Conservation (phyloP, 1,140 invertebrate genomes). For the Aphelinus certus region DNA sequence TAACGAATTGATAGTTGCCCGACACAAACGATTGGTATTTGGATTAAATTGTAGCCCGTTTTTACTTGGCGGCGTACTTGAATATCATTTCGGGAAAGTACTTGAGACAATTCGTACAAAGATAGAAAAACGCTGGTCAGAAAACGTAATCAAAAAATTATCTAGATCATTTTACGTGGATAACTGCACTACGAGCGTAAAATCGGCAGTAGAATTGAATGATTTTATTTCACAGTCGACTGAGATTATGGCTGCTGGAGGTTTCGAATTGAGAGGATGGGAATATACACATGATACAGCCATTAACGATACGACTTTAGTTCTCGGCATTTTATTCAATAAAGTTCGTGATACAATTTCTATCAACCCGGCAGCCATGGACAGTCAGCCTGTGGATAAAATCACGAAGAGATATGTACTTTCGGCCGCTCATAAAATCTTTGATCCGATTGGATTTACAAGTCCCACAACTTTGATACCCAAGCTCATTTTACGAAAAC, state of each 20-base stretch:
- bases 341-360: slow-evolving; percentile 32
- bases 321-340: slow-evolving; percentile 33
- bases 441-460: slow-evolving; percentile 53
- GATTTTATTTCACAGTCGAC: too few species aligned
- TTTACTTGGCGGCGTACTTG: too few species aligned
- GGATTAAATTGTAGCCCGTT: slow-evolving; percentile 7
- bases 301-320: slow-evolving; percentile 17
- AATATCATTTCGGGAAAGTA: too few species aligned
- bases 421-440: slow-evolving; percentile 46
- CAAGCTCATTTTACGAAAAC: slow-evolving; percentile 48
- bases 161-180: too few species aligned
- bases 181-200: too few species aligned
- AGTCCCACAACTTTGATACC: slow-evolving; percentile 45
- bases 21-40: too few species aligned
- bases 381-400: slow-evolving; percentile 22
- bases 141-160: too few species aligned
- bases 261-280: slow-evolving; percentile 42
- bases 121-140: slow-evolving; percentile 37
- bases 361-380: slow-evolving; percentile 23
- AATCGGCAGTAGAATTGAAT: too few species aligned
- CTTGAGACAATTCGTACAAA: not conserved
- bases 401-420: slow-evolving; percentile 44
- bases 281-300: slow-evolving; percentile 25
- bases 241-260: too few species aligned
- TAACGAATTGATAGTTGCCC: too few species aligned